phyloP scores from a whole-genome alignment of 2,113 vertebrate genomes.

The Dasyprocta punctata region DNA sequence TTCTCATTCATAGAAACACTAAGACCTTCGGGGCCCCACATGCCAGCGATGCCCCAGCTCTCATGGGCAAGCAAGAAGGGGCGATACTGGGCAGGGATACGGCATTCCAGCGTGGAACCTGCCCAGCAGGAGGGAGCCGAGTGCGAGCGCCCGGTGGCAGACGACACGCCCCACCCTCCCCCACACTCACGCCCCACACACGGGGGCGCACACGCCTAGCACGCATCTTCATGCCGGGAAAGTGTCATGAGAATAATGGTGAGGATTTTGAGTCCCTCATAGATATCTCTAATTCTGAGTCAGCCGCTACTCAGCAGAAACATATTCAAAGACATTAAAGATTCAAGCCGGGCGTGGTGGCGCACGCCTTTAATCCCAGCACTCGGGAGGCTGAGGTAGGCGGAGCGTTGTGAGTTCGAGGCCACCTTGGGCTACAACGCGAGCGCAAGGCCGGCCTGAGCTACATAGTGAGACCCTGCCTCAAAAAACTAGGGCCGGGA shows the following conservation, averaged over 20 bases:
- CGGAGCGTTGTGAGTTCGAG: too few species aligned
- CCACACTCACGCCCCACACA: too few species aligned
- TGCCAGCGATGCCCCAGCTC: fast-evolving
- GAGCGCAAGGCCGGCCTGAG: too few species aligned
- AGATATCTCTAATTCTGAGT: neutral
- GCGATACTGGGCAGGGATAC: fast-evolving
- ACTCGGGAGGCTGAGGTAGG: too few species aligned
- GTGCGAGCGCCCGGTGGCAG: fast-evolving
- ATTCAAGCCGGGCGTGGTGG: conserved; percentile 49
- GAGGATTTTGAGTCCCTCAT: too few species aligned
- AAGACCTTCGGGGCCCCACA: neutral
- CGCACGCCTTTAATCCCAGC: too few species aligned
- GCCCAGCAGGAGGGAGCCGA: neutral
- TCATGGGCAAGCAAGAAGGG: neutral
- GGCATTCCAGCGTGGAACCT: neutral
- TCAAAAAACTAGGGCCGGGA: too few species aligned
- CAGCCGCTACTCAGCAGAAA: neutral
- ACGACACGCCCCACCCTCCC: neutral
- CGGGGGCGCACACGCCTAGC: too few species aligned
- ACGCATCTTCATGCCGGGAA: too few species aligned
- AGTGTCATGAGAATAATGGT: too few species aligned
- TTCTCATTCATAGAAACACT: neutral
- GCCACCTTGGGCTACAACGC: too few species aligned
- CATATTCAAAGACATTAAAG: neutral
- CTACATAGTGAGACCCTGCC: too few species aligned